phyloP scores from a whole-genome alignment of 1,140 invertebrate species.

The Euwallacea similis region DNA sequence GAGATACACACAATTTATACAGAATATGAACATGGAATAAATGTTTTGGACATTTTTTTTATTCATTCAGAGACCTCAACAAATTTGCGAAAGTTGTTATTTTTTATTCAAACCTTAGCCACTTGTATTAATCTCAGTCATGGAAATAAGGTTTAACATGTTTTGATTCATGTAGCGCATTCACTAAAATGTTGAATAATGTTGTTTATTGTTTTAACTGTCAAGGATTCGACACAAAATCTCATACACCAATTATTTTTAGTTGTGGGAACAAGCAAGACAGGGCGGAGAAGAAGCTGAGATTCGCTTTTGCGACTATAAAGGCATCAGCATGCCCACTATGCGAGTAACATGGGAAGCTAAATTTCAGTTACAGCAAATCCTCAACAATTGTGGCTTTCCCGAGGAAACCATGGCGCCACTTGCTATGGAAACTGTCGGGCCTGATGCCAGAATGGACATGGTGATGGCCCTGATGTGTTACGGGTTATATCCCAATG shows the following conservation, averaged over 20 bases:
- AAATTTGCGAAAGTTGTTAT: no score
- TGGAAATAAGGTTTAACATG: no score
- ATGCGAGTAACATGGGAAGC: constrained; percentile 89
- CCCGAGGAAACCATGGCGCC: constrained; percentile 82
- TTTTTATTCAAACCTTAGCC: no score
- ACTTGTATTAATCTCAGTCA: no score
- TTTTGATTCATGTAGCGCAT: no score
- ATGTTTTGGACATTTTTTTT: no score
- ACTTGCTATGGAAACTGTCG: constrained; percentile 72
- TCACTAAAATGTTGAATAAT: no score
- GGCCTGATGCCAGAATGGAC: constrained; percentile 80
- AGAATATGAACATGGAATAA: no score
- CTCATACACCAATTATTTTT: neutral
- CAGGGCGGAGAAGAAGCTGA: constrained; percentile 78
- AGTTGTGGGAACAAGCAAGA: constrained; percentile 80
- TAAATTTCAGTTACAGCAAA: constrained; percentile 86
- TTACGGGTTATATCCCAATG: constrained; percentile 94
- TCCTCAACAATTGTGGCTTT: constrained; percentile 82
- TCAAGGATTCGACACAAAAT: no score
- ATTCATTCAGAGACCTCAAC: no score
- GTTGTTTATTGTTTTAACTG: no score
- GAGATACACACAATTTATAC: no score
- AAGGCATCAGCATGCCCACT: constrained; percentile 85
- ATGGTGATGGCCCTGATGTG: constrained; percentile 82
- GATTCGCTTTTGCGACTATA: constrained; percentile 84